Evolutionary conservation across 2,113 vertebrate genomes (phyloP), one percentile per base, ranked within the genome.

Genomic region (Cebus imitator): DNA sequence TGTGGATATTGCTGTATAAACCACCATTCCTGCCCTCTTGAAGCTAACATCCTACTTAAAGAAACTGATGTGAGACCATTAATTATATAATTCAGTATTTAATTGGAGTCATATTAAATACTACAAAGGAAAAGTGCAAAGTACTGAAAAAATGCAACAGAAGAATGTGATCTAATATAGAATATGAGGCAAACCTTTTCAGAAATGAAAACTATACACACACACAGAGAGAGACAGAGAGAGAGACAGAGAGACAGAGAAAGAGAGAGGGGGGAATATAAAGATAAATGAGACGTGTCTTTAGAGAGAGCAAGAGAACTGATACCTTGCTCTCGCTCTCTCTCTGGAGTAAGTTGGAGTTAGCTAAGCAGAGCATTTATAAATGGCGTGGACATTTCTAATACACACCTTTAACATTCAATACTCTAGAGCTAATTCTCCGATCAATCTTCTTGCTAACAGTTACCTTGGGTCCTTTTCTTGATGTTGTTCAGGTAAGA

Each of bases 191-290:
- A 64, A 93, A 84, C 43, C 43, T 70, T 85, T 86, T 57, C 25
- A 14, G 30, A 0, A 6, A 45, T 17, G 20, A 35, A 32, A 57
- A 55, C 13, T 37, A 72, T 23, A 9, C 37, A 40, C 8, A 66
- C 2, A 66, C 32, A 66, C 4, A 37, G 0, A 27, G 0, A 21
- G 0, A 27, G 0, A 73, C 0, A 43, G 3, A 61, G 8, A 58
- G 23, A 61, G 57, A 58, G 21, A 58, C 1, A 55, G 18, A 55
- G 8, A 58, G 18, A 57, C 12, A 50, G 48, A 50, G 12, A 50
- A 11, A 48, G 48, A 48, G 3, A 50, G 25, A 61, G 58, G 13
- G 12, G 30, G 12, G 61, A 30, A 64, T 14, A 30, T 64, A 64
- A 64, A 64, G 27, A 64, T 64, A 64, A 64, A 64, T 30, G 61